A percentile compares a stretch with the other conserved stretches of the same genome.
phyloP scores from a whole-genome alignment of 1,140 invertebrate species.

The Tetragnatha versicolor region DNA sequence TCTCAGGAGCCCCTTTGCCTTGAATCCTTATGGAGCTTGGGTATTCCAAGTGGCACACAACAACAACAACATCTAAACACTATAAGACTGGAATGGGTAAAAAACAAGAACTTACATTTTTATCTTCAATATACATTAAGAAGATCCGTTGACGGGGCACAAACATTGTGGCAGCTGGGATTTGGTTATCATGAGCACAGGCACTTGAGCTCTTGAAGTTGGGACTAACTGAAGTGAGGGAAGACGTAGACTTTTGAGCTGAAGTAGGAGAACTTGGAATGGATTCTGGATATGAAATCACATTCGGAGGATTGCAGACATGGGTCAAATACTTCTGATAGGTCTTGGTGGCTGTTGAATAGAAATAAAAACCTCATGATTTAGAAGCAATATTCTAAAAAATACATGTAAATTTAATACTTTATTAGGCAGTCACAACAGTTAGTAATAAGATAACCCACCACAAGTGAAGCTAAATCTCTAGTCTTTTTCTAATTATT shows the following conservation, averaged over 20 bases:
- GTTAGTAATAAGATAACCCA: too few relatives aligned
- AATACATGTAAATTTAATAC: too few relatives aligned
- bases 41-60: too few relatives aligned
- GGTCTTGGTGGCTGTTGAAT: constrained; percentile 67
- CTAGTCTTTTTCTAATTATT: too few relatives aligned
- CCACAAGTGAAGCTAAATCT: too few relatives aligned
- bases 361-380: not conserved
- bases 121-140: constrained; percentile 69
- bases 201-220: not conserved
- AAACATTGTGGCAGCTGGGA: constrained; percentile 62
- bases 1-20: too few relatives aligned
- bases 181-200: not conserved
- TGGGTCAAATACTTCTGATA: constrained; percentile 71
- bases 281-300: constrained; percentile 13
- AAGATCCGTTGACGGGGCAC: constrained; percentile 75
- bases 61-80: not conserved
- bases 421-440: too few relatives aligned
- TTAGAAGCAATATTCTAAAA: too few relatives aligned
- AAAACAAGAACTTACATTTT: constrained; percentile 67
- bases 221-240: constrained; percentile 8
- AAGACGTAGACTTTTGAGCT: constrained; percentile 5
- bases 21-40: too few relatives aligned
- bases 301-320: constrained; percentile 19
- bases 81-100: not conserved
- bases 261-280: constrained; percentile 38